phyloP scores from a whole-genome alignment of 2,113 vertebrate species.

The Gobius niger region DNA sequence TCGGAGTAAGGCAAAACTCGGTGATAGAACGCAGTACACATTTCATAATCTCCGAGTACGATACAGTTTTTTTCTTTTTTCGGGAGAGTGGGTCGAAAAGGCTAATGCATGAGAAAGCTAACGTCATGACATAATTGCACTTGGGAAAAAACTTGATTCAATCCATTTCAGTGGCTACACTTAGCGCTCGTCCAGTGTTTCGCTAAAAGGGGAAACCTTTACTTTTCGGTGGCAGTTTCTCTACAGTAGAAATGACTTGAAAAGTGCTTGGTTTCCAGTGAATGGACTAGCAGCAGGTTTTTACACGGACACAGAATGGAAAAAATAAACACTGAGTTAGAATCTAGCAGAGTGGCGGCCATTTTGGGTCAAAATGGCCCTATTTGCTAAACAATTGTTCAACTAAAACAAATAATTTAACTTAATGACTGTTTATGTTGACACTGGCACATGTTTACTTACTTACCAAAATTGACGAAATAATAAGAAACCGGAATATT shows the following conservation, averaged over 20 bases:
- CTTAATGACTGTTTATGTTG: too few relatives aligned
- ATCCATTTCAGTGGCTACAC: constrained; percentile 50
- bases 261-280: not conserved
- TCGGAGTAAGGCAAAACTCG: constrained; percentile 11
- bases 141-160: constrained; percentile 47
- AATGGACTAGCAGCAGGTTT: not conserved
- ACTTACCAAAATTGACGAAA: too few relatives aligned
- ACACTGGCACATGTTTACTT: too few relatives aligned
- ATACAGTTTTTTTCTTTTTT: constrained; percentile 7
- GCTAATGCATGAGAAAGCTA: constrained; percentile 30
- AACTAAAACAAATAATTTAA: too few relatives aligned
- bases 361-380: too few relatives aligned
- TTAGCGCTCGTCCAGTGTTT: constrained; percentile 18
- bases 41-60: not conserved
- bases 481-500: too few relatives aligned
- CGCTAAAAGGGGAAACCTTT: not conserved
- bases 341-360: too few relatives aligned
- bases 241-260: not conserved
- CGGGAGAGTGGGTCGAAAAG: constrained; percentile 31
- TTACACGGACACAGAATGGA: not conserved
- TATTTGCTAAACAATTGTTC: too few relatives aligned
- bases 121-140: constrained; percentile 69
- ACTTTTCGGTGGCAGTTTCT: not conserved
- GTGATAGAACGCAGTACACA: constrained; percentile 18
- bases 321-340: not conserved